These are phyloP conservation scores for Drosophila anomelani DNA, from an alignment of 2,888 invertebrate genomes.

Conservation along the genomic window DNA sequence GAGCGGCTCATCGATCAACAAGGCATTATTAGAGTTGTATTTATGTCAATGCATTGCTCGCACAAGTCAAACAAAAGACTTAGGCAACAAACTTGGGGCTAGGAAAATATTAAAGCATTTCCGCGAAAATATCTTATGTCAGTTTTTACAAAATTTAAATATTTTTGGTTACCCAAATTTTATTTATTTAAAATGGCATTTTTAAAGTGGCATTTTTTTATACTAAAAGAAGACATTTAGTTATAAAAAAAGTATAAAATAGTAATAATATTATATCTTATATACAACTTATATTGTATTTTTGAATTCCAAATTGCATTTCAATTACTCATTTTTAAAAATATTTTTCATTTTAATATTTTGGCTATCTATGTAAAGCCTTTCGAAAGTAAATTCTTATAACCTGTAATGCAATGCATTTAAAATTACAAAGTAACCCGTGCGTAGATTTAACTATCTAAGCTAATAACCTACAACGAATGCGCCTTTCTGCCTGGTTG, in stretches of 20 bases:
- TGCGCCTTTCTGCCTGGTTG: background rate
- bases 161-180: background rate
- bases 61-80: slow-evolving; percentile 64
- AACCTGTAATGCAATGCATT: background rate
- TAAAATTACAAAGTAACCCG: slow-evolving; percentile 1
- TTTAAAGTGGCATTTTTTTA: background rate
- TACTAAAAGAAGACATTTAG: background rate
- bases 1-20: slow-evolving; percentile 1
- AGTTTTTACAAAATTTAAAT: fast-evolving
- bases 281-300: background rate
- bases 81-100: slow-evolving; percentile 70
- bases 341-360: background rate
- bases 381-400: slow-evolving; percentile 5
- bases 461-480: slow-evolving; percentile 6
- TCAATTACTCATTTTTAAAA: no score
- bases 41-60: slow-evolving; percentile 34
- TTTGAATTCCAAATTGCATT: background rate
- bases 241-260: background rate
- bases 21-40: slow-evolving; percentile 39
- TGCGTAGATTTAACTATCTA: slow-evolving; percentile 2
- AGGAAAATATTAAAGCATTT: background rate
- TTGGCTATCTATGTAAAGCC: background rate
- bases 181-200: no score
- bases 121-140: background rate
- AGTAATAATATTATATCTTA: background rate